Conservation (phyloP, 2,113 vertebrate species). For the Corythaeola cristata region DNA sequence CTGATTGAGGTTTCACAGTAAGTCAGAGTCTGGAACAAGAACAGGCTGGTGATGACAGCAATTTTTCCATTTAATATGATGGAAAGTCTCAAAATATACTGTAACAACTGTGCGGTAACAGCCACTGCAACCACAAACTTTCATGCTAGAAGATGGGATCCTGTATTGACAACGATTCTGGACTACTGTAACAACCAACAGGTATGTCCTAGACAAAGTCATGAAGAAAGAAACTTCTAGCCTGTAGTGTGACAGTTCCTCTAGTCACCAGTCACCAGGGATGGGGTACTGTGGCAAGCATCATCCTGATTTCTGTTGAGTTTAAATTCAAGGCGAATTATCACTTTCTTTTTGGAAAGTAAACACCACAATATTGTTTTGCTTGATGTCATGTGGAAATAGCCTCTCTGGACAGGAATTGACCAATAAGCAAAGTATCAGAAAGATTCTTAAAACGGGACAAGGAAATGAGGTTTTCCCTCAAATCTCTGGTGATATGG, state of each 20-base stretch:
- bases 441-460: neutral
- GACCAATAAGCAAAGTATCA: neutral
- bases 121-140: neutral
- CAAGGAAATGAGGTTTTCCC: neutral
- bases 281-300: neutral
- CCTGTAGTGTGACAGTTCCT: neutral
- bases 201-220: neutral
- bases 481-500: neutral
- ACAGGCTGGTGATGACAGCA: neutral
- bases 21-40: neutral
- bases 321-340: neutral
- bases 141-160: neutral
- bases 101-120: neutral
- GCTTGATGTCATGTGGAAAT: neutral
- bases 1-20: neutral
- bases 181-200: neutral
- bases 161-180: neutral
- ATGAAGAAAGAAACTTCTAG: neutral
- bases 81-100: neutral
- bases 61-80: neutral
- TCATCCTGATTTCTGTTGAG: neutral
- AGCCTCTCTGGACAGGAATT: neutral
- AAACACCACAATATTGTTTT: neutral
- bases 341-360: neutral
- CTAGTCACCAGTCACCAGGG: neutral